Evolutionary conservation across 2,888 invertebrate genomes (phyloP), one percentile per base, ranked within the genome.

Genomic region (Netelia melanura): DNA sequence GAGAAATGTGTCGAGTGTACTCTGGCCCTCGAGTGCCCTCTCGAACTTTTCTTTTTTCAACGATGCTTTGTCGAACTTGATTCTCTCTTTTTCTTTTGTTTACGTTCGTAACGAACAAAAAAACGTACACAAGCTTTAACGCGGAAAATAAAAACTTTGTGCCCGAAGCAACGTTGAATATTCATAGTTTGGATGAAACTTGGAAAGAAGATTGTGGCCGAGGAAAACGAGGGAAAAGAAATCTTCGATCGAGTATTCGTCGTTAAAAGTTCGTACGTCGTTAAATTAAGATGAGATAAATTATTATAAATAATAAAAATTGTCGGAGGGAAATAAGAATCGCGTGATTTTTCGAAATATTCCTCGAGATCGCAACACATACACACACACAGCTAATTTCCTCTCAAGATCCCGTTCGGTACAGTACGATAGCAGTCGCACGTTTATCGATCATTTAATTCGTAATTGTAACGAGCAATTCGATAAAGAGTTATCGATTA

Each of bases 391-490:
- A 72, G 78, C 84, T 86, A 84, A 86, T 85, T 62, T 89, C 86
- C 88, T 86, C 86, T 90, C 90, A 89, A 86, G 87, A 88, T 87
- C 86, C 88, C 89, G 89, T 87, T 90, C 90, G 87, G 65, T 79
- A 61, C 76, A 79, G 61, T 76, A 44, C 25, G 72, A 81, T n/a
- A 84, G 83, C 77, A 74, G 85, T 75, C 84, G 75, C 77, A 64
- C 84, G 81, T 77, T 61, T 72, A 56, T 83, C 48, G 78, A 3
- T 54, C 43, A 38, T 21, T 67, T 65, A 17, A 30, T 30, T 17
- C 52, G 25, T 44, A 17, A 17, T 17, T 17, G 17, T 17, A 17
- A 17, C 17, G 17, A 17, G 17, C 17, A 17, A 17, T 64, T 56
- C 64, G 11, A 78, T 11, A 21, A 56, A 48, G n/a, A 61, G 52